Conservation (phyloP, 2,888 invertebrate species). For the Creontiades dilutus region DNA sequence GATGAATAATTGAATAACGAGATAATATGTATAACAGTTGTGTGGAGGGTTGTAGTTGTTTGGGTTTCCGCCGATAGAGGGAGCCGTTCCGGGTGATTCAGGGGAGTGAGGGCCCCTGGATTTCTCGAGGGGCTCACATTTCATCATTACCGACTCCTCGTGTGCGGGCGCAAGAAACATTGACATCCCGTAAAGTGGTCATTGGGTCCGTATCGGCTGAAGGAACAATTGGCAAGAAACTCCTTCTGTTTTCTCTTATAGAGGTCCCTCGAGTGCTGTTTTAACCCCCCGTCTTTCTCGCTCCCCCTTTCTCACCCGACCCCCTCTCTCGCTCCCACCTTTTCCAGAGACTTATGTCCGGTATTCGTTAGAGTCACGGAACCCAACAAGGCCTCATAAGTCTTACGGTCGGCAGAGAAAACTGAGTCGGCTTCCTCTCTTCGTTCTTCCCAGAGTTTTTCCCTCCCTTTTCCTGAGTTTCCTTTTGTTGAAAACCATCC, state of each 20-base stretch:
- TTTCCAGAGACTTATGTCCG: conserved; percentile 53
- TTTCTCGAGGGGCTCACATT: conserved; percentile 55
- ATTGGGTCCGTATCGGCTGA: conserved; percentile 41
- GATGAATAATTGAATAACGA: conserved; percentile 73
- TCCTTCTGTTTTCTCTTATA: conserved; percentile 48
- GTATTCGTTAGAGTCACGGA: conserved; percentile 67
- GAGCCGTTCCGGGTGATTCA: conserved; percentile 34
- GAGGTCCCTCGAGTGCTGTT: conserved; percentile 69
- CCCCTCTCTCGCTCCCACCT: not conserved
- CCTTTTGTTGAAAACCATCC: conserved; percentile 46
- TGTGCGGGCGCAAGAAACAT: conserved; percentile 47
- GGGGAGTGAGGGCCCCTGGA: not conserved
- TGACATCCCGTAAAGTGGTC: conserved; percentile 72
- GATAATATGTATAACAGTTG: conserved; percentile 71
- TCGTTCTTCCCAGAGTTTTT: not conserved
- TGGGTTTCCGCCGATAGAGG: conserved; percentile 17
- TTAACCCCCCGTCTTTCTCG: not conserved
- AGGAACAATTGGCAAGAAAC: conserved; percentile 64
- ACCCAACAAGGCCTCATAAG: conserved; percentile 57
- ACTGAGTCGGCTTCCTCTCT: not conserved
- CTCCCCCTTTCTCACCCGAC: not conserved
- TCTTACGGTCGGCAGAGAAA: conserved; percentile 37
- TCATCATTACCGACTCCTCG: conserved; percentile 63
- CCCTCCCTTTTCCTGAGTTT: not conserved
- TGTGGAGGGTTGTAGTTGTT: conserved; percentile 43